Percentiles rank a stretch among this genome's conserved stretches.
These are phyloP conservation scores for Crambe crambe DNA, from an alignment of 37 sponge, comb jelly and placozoan genomes.

Conservation along the genomic window DNA sequence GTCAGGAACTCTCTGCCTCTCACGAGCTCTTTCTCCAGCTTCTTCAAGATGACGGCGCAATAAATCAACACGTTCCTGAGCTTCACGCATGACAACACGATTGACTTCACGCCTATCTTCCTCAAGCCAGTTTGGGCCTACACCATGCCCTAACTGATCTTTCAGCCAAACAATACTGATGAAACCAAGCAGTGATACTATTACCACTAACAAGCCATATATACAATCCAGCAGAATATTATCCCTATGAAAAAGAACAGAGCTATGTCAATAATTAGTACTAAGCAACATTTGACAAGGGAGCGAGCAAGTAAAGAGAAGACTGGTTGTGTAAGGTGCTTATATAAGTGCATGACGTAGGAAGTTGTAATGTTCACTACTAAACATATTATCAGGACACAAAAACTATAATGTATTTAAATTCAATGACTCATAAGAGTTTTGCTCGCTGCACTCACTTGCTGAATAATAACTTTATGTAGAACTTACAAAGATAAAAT, in stretches of 20 bases:
- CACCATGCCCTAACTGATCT: slow-evolving; percentile 83
- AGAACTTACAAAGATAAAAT: slow-evolving; percentile 62
- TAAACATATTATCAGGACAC: background rate
- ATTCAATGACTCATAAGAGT: slow-evolving; percentile 1
- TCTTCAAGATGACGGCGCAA: slow-evolving; percentile 6
- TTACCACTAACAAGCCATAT: slow-evolving; percentile 79
- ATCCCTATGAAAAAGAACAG: slow-evolving; percentile 25
- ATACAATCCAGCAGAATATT: slow-evolving; percentile 74
- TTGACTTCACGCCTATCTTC: slow-evolving; percentile 45
- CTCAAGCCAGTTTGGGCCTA: slow-evolving; percentile 80
- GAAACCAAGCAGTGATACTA: slow-evolving; percentile 75
- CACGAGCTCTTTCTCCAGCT: slow-evolving; percentile 21
- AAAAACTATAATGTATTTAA: background rate
- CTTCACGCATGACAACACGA: background rate
- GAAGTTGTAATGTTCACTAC: no score
- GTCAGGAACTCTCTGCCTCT: slow-evolving; percentile 8
- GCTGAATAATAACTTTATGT: no score
- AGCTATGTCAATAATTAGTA: background rate
- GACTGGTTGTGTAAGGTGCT: no score
- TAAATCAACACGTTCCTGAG: background rate
- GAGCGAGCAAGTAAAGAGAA: no score
- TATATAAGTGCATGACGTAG: no score
- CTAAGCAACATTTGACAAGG: no score
- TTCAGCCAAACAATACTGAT: slow-evolving; percentile 90
- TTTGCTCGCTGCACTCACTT: no score